A percentile compares a stretch with the other conserved stretches of the same genome.
phyloP scores from a whole-genome alignment of 2,888 invertebrate species.

The Tortricodes alternella region DNA sequence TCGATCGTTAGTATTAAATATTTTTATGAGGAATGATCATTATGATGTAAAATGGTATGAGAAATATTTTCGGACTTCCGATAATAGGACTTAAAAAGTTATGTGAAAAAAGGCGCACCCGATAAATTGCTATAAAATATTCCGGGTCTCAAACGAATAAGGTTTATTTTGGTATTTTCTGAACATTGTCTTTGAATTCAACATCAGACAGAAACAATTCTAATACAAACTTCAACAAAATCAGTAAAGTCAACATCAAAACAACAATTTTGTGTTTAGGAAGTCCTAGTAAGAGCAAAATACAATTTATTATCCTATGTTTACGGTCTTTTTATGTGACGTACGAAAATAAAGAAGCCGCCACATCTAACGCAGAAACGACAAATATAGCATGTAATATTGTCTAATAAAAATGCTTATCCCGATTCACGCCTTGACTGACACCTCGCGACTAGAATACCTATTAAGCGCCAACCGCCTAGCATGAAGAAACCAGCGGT shows the following conservation, averaged over 20 bases:
- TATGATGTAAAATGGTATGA: no score
- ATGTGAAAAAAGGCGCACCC: no score
- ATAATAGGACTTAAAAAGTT: no score
- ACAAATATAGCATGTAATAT: conserved; percentile 21
- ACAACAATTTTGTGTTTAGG: neutral
- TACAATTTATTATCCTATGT: conserved; percentile 16
- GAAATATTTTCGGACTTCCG: no score
- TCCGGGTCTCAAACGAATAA: no score
- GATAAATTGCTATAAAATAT: no score
- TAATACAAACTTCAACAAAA: neutral
- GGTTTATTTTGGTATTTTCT: no score
- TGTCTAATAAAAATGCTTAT: conserved; percentile 24
- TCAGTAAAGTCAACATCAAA: neutral
- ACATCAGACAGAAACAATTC: neutral
- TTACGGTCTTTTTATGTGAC: conserved; percentile 15
- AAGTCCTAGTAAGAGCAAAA: conserved; percentile 12
- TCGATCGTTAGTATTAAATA: no score
- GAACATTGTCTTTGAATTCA: neutral
- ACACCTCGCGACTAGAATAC: conserved; percentile 51
- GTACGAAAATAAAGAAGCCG: conserved; percentile 20
- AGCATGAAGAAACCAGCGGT: neutral
- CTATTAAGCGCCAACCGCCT: conserved; percentile 54
- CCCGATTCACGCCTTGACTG: conserved; percentile 17
- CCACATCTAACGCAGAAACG: conserved; percentile 19
- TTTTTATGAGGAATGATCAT: no score